Base-by-base conservation (phyloP, 2,797 vertebrate species). In the Sandelia bainsii region DNA sequence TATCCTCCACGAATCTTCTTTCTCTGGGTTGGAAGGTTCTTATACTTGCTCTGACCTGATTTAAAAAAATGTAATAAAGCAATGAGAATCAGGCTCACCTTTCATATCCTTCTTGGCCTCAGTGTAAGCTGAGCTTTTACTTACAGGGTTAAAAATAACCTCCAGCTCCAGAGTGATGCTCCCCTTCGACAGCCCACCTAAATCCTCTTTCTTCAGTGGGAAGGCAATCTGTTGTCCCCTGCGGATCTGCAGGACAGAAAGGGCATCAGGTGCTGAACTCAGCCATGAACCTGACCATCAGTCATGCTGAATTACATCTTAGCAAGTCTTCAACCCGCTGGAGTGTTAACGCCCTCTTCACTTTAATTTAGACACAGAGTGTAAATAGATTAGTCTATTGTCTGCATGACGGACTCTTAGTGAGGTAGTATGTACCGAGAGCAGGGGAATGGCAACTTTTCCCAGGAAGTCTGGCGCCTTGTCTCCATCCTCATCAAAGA, bases 401-500 rank as follows among this genome's bases (percentile, higher is more conserved):
- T 79, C 53, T 61, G 44, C 34, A n/a, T 75, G 50, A 72, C 16
- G 48, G 75, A 78, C 70, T 80, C 48, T 61, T 40, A 40, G 72
- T 54, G 70, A 66, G 75, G 63, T 22, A 22, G 71, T 62, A 68
- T 93, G 95, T 95, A 99, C 98, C 20, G 95, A 97, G 4, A 99
- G 94, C 83, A 99, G 91, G 39, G 98, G 97, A 84, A 99, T 96
- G 81, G 95, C 96, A 65, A 97, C 94, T 95, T 96, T 99, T 65
- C 98, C 98, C 75, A 99, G 95, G 90, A 99, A 99, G 88, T 99
- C 98, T 9, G 98, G 98, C 17, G 96, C 93, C 85, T 98, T 99
- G 91, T 99, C 98, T 89, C 98, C 97, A 69, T 99, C 98, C 89
- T 99, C 97, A 88, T 99, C 98, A 85, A 98, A 97, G 44, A 99